Conservation (phyloP, 1,140 invertebrate genomes). For the Triops cancriformis region DNA sequence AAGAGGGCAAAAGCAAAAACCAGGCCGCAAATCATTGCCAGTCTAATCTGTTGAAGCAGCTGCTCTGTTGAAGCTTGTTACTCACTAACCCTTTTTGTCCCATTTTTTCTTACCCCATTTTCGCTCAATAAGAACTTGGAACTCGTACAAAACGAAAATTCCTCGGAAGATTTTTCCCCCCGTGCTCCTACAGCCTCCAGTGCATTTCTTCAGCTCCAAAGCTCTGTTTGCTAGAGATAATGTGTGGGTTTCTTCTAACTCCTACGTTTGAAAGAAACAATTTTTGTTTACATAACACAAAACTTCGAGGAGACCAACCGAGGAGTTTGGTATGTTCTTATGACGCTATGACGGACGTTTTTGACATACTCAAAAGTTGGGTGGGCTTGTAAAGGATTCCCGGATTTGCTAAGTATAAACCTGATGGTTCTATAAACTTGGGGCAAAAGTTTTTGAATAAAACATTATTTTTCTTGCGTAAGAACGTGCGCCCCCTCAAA, state of each 20-base stretch:
- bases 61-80: not conserved
- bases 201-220: too few relatives aligned
- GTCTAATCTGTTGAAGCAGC: slow-evolving; percentile 1
- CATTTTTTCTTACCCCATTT: not conserved
- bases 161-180: too few relatives aligned
- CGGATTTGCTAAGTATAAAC: too few relatives aligned
- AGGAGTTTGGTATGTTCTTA: not conserved
- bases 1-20: not conserved
- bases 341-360: not conserved
- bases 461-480: not conserved
- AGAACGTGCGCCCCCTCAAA: not conserved
- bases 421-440: not conserved
- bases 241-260: too few relatives aligned
- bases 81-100: not conserved
- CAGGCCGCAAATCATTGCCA: not conserved
- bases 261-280: not conserved
- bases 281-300: not conserved
- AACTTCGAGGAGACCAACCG: not conserved
- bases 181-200: too few relatives aligned
- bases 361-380: too few relatives aligned
- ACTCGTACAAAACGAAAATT: too few relatives aligned
- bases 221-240: too few relatives aligned
- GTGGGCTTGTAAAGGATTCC: too few relatives aligned
- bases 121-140: not conserved
- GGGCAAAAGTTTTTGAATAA: not conserved